Evolutionary conservation across 2,888 invertebrate genomes (phyloP).

Genomic region (Leptinotarsa peninsularis): DNA sequence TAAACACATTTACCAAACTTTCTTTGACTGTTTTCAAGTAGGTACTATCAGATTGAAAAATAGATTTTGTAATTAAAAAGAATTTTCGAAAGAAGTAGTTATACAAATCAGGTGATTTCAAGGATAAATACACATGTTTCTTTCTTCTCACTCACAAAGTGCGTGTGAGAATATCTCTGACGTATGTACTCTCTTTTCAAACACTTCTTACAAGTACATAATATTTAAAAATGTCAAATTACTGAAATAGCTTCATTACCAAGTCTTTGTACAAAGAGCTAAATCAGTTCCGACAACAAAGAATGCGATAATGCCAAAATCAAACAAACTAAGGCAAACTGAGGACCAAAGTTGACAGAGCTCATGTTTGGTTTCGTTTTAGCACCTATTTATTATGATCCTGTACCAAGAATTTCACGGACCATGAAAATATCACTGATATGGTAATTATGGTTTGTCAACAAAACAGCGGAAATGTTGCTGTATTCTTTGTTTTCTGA

Average conservation of each 20-base stretch:
- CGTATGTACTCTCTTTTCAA: neutral
- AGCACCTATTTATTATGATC: conserved; percentile 45
- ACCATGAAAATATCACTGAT: conserved; percentile 35
- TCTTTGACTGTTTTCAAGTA: no score
- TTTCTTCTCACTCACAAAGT: no score
- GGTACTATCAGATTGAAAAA: no score
- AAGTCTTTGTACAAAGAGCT: conserved; percentile 13
- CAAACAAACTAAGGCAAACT: conserved; percentile 45
- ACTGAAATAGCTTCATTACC: conserved; percentile 21
- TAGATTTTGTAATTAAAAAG: no score
- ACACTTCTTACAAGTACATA: neutral
- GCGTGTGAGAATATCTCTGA: neutral
- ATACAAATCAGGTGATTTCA: no score
- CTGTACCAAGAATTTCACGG: conserved; percentile 27
- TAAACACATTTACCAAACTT: no score
- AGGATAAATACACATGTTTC: no score
- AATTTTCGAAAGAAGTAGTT: no score
- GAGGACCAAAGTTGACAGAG: conserved; percentile 41
- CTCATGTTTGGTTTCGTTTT: conserved; percentile 40
- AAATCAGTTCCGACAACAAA: conserved; percentile 25
- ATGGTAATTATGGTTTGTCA: conserved; percentile 34
- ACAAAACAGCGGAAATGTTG: conserved; percentile 24
- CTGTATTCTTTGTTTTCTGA: conserved; percentile 12
- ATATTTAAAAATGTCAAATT: conserved; percentile 22
- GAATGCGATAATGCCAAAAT: conserved; percentile 42